Evolutionary conservation across 2,888 invertebrate species (phyloP), one percentile per base, ranked within the genome.

Genomic region (Drosophila paramelanica): DNA sequence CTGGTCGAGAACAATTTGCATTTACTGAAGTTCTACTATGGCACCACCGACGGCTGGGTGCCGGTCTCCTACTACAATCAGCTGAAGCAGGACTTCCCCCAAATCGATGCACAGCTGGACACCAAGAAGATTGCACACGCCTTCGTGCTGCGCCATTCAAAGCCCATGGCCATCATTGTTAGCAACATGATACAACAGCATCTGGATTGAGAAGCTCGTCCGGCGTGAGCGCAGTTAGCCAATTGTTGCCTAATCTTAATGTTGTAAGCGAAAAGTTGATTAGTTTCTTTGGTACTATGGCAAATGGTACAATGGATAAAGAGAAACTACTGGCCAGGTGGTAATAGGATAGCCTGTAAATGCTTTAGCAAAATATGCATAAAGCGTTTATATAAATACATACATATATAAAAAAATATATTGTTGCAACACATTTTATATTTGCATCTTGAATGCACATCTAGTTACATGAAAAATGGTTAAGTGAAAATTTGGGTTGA

Each of bases 41-140:
- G 97, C 10, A 92, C 93, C 5, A 93, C 90, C 4, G 98, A 99
- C 92, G 94, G 94, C 7, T 99, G 98, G 98, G 96, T 95, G 53
- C 98, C 98, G 0, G 81, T 94, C 0, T 91, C 93, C 42, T 97
- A 95, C 89, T 96, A 94, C 89, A 92, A 95, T 27, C 94, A 95
- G 69, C 92, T 98, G 62, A 94, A 93, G 71, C 80, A 91, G 20
- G 92, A 93, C 60, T 93, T 95, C 90, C 95, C 96, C 0, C 91
- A 93, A 59, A 92, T 95, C 7, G 93, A 95, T 73, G 94, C 95
- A 3, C 91, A 93, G 67, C 86, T 96, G 20, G 95, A 95, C 89
- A 92, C 93, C 20, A 91, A 93, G 49, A 93, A 94, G 20, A 94
- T 94, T 81, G 93, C 94, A 36, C 98, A 98, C 92, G 95, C 96